A percentile compares a stretch with the other conserved stretches of the same genome.
These are phyloP conservation scores for Hyperoplus immaculatus DNA, from an alignment of 2,797 vertebrate genomes.

Conservation along the genomic window DNA sequence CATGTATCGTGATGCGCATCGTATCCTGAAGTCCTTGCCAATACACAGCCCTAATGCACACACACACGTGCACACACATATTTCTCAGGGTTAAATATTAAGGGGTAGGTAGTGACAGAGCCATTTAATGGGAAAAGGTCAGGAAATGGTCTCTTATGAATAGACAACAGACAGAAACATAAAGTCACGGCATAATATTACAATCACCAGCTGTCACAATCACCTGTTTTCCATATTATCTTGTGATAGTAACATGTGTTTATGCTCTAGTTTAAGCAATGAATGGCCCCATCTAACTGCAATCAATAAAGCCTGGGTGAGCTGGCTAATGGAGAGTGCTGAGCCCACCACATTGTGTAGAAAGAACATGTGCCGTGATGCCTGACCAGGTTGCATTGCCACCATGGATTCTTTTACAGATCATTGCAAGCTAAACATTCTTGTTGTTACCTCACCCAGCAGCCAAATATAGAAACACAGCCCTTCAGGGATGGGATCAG, in stretches of 20 bases:
- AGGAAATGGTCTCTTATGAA: not conserved
- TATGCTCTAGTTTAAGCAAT: constrained; percentile 79
- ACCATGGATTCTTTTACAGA: constrained; percentile 41
- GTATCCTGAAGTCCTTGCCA: not conserved
- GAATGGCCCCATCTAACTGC: constrained; percentile 75
- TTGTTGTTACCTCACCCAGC: constrained; percentile 40
- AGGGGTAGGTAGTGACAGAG: no score
- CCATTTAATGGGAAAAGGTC: no score
- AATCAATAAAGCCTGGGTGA: constrained; percentile 78
- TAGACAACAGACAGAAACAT: constrained; percentile 17
- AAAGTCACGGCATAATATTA: constrained; percentile 16
- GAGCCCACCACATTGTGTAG: constrained; percentile 65
- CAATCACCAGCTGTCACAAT: constrained; percentile 27
- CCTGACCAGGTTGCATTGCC: constrained; percentile 58
- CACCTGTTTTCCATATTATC: constrained; percentile 55
- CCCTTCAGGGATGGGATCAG: not conserved
- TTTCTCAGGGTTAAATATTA: no score
- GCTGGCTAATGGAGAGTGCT: constrained; percentile 64
- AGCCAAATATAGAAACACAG: constrained; percentile 10
- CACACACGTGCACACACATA: not conserved
- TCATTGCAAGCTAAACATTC: constrained; percentile 46
- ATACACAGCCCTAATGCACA: no score
- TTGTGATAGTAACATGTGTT: constrained; percentile 72
- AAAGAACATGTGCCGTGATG: constrained; percentile 67
- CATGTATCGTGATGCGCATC: no score